Evolutionary conservation across 2,888 invertebrate genomes (phyloP).

Genomic region (Nomada goodeniana): DNA sequence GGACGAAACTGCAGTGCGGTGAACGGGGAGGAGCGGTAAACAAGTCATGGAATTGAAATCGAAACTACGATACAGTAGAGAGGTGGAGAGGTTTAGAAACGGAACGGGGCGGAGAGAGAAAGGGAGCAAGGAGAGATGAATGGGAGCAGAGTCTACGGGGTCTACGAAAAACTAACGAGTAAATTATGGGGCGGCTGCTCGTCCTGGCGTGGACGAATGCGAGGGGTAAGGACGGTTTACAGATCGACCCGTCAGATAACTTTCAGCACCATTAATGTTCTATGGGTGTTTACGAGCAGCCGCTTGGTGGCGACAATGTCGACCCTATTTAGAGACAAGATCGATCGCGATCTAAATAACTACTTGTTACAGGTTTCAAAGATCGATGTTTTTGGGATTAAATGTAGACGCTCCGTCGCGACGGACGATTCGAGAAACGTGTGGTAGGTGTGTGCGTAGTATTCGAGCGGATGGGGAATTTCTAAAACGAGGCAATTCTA

Average conservation of each 20-base stretch:
- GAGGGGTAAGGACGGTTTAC: slow-evolving; percentile 58
- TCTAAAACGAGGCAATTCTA: background rate
- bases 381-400: background rate
- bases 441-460: background rate
- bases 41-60: slow-evolving; percentile 66
- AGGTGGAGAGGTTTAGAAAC: background rate
- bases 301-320: slow-evolving; percentile 70
- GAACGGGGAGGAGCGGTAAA: slow-evolving; percentile 69
- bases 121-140: slow-evolving; percentile 34
- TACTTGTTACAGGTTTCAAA: background rate
- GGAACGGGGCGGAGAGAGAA: slow-evolving; percentile 5
- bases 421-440: background rate
- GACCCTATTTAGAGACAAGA: slow-evolving; percentile 56
- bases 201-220: slow-evolving; percentile 68
- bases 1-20: slow-evolving; percentile 39
- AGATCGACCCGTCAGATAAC: slow-evolving; percentile 80
- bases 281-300: slow-evolving; percentile 73
- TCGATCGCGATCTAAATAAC: slow-evolving; percentile 35
- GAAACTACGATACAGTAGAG: slow-evolving; percentile 11
- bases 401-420: background rate
- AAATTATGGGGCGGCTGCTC: slow-evolving; percentile 82
- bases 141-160: slow-evolving; percentile 33
- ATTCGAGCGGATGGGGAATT: background rate
- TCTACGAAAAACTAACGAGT: slow-evolving; percentile 78
- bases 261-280: slow-evolving; percentile 79